Evolutionary conservation across 2,113 vertebrate species (phyloP), one percentile per base, ranked within the genome.

Genomic region (Manacus vitellinus): DNA sequence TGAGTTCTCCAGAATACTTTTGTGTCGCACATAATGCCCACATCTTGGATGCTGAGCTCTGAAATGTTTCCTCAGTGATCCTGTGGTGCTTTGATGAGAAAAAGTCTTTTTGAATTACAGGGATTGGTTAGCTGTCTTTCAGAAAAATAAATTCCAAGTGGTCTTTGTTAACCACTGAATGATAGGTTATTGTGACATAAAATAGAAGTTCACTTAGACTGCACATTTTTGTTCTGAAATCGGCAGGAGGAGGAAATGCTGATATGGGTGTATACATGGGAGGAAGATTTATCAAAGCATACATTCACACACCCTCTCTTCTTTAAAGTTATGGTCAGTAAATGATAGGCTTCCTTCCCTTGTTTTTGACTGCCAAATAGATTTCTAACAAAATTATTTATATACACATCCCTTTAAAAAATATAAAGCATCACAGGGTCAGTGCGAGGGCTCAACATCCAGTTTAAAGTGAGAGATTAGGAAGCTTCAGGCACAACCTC

Each of bases 261-360:
- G 95, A 96, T 96, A 95, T 91, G 95, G 89, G 89, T 88, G 95
- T 93, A 93, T 76, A 47, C 83, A 63, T 92, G 81, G 85, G 89
- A 97, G 62, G 94, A 95, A 96, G 94, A 95, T 92, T 95, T 96
- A 97, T 97, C 96, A 96, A 96, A 84, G 66, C 91, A 89, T 89
- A 33, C 55, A 10, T 96, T 95, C 89, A 90, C 94, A 97, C 94
- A 95, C 95, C 94, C 95, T 95, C 51, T 96, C 85, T 74, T 94
- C 95, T 93, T 86, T 62, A 71, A 88, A 94, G 51, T 83, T 91
- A 54, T 89, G 83, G 94, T 85, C 92, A 92, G 74, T 80, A 94
- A 92, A 97, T 97, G 33, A 89, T 96, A 96, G 94, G 78, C 80
- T 97, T 97, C 97, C 95, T 97, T 96, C 94, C 96, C 82, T 76